These are phyloP conservation scores for Caenorhabditis sp. DNA, from an alignment of 2,888 invertebrate genomes.

Conservation along the genomic window DNA sequence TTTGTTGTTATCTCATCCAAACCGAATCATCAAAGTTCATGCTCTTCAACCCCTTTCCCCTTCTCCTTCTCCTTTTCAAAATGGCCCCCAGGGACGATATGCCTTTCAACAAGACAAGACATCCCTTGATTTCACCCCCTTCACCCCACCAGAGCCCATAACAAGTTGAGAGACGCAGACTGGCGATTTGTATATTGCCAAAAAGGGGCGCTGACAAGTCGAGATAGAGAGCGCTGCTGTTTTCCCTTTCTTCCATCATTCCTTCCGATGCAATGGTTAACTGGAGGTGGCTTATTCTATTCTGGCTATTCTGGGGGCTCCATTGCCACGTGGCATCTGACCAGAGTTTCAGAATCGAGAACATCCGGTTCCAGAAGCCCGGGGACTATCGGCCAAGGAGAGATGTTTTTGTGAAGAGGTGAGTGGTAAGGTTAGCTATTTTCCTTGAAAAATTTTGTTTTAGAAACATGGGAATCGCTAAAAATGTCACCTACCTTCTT, in stretches of 20 bases:
- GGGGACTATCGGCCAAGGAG: conserved; percentile 1
- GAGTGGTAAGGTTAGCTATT: not conserved
- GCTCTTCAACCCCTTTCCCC: not conserved
- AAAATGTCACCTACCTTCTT: conserved; percentile 68
- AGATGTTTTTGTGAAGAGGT: conserved; percentile 27
- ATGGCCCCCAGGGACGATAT: conserved; percentile 27
- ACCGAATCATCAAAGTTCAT: conserved; percentile 56
- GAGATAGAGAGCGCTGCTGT: too few relatives aligned
- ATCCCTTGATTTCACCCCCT: conserved; percentile 43
- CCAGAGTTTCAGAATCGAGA: conserved; percentile 39
- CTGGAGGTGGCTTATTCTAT: not conserved
- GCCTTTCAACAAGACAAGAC: conserved; percentile 47
- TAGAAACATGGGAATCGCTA: conserved; percentile 40
- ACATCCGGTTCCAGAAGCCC: conserved; percentile 35
- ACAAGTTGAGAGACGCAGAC: conserved; percentile 32
- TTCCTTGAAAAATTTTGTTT: not conserved
- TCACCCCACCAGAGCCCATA: conserved; percentile 7
- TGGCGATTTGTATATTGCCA: conserved; percentile 32
- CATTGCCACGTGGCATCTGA: not conserved
- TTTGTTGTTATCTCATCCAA: conserved; percentile 16
- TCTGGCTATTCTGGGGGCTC: not conserved
- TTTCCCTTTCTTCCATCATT: conserved; percentile 31
- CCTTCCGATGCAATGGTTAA: not conserved
- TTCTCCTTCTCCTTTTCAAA: too few relatives aligned
- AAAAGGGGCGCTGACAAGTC: not conserved